Conservation (phyloP, 2,113 vertebrate genomes). For the Calidris pygmaea region DNA sequence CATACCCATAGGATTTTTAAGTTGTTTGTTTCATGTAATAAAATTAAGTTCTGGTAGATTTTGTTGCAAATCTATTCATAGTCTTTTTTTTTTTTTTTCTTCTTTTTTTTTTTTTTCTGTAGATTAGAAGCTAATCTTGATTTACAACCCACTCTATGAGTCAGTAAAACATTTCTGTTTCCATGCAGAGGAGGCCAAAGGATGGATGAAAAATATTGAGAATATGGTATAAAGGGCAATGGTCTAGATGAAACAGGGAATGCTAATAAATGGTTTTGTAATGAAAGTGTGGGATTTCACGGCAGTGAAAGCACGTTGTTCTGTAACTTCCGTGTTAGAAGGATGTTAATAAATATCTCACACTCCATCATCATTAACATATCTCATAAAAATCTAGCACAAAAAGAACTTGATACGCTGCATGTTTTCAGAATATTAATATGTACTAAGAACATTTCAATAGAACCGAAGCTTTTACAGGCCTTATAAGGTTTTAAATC, state of each 20-base stretch:
- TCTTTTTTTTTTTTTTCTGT: neutral
- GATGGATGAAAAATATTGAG: neutral
- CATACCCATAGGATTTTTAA: neutral
- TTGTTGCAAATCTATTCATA: neutral
- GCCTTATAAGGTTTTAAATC: neutral
- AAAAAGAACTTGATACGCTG: neutral
- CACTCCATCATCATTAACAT: neutral
- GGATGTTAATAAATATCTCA: neutral
- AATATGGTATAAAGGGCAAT: neutral
- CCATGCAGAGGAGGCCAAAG: neutral
- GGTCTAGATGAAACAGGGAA: neutral
- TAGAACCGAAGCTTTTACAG: neutral
- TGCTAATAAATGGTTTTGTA: neutral
- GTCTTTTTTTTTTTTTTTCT: neutral
- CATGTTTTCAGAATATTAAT: neutral
- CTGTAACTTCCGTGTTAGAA: neutral
- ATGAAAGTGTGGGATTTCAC: neutral
- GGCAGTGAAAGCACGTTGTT: neutral
- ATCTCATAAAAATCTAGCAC: neutral
- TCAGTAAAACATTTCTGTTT: neutral
- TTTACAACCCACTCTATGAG: fast-evolving
- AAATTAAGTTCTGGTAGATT: neutral
- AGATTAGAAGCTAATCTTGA: neutral
- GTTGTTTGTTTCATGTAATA: neutral
- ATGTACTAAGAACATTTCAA: neutral